Base-by-base conservation (phyloP, 2,888 invertebrate genomes). In the Sinohyriopsis cumingii region DNA sequence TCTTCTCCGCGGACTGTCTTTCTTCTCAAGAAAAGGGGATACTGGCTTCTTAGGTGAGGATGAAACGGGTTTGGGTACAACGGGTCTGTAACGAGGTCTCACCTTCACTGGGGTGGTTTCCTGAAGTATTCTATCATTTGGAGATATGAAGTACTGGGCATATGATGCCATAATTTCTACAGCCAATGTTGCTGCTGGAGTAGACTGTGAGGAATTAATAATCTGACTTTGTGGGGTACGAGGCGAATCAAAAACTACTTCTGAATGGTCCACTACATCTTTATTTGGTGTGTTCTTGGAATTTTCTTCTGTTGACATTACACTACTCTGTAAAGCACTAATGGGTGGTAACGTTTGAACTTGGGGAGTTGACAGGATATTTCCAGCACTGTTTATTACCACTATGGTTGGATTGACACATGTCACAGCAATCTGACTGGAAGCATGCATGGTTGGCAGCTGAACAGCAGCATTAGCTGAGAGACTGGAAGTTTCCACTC, bases 121-220 rank as follows among this genome's bases (percentile, higher is more conserved):
- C 33, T 73, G 74, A 20, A 55, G 56, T 22, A 19, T 57, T 65
- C 45, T 55, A n/a, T 33, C 3, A 24, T 45, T 53, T 9, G 74
- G 77, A 9, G 80, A 73, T 53, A 75, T 67, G 61, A 82, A 69
- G 65, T 69, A 78, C 25, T 78, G 72, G 9, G 84, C 82, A 67
- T 75, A 74, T 18, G 80, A 73, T n/a, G 83, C 81, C 57, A 83
- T 74, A 45, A 82, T 78, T 53, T 84, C 81, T 22, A 82, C 63
- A 9, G 77, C 79, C 55, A 76, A 72, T 68, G 82, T 81, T 22
- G 80, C 67, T 54, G 66, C 24, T 7, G 68, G 63, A 1, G 60
- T 53, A 25, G 55, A 59, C 22, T 61, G 19, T 18, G 57, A 9
- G 15, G 45, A 45, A 45, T 45, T 45, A 45, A 15, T 45, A 45